Conservation (phyloP, 2,113 vertebrate species). For the Ptilonorhynchus violaceus region DNA sequence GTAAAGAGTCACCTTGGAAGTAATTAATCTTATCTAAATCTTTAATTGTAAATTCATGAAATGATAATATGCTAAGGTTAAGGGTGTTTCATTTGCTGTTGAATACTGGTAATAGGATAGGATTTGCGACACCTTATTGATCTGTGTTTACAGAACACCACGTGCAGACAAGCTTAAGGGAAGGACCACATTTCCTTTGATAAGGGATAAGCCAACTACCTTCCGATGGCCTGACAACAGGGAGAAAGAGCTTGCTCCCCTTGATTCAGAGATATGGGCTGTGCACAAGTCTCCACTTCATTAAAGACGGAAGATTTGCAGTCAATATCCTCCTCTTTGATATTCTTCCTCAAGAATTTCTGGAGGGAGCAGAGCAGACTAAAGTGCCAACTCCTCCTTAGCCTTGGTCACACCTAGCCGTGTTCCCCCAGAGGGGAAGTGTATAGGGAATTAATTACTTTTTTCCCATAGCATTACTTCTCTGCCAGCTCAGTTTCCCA, state of each 20-base stretch:
- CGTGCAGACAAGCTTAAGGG: background rate
- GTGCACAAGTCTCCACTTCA: background rate
- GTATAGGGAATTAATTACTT: background rate
- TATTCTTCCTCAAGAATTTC: background rate
- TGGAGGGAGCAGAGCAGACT: background rate
- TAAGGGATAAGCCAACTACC: background rate
- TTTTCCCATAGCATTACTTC: background rate
- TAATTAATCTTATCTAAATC: conserved; percentile 47
- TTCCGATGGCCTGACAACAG: background rate
- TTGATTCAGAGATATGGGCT: background rate
- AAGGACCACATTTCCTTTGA: background rate
- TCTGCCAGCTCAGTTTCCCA: background rate
- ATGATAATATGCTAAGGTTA: conserved; percentile 34
- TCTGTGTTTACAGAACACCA: conserved; percentile 21
- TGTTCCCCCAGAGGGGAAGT: background rate
- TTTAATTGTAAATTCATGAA: conserved; percentile 36
- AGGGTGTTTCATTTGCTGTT: conserved; percentile 5
- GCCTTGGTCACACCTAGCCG: background rate
- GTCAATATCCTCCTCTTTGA: conserved; percentile 1
- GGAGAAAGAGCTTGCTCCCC: background rate
- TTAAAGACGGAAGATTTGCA: background rate
- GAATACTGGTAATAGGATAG: conserved; percentile 23
- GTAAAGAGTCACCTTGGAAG: conserved; percentile 1
- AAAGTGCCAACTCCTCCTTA: background rate
- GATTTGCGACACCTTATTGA: conserved; percentile 24